These are phyloP conservation scores for Pedicia rivosa DNA, from an alignment of 2,888 invertebrate species.

Conservation along the genomic window DNA sequence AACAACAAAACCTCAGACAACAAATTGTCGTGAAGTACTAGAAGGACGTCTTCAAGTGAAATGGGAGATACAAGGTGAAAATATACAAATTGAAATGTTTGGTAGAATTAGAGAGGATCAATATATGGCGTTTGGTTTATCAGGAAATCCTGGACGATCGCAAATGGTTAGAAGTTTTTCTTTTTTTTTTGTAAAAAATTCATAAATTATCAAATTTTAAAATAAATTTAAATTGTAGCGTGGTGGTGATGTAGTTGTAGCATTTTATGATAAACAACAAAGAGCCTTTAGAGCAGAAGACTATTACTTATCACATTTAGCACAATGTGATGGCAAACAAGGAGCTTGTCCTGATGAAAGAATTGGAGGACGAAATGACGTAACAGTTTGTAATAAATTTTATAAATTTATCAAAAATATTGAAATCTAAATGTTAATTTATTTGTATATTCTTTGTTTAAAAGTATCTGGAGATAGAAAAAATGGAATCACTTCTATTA, in stretches of 20 bases:
- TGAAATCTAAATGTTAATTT: background rate
- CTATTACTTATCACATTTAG: constrained; percentile 65
- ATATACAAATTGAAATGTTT: constrained; percentile 60
- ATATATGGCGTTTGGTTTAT: constrained; percentile 78
- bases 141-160: constrained; percentile 54
- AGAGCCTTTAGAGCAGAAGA: constrained; percentile 59
- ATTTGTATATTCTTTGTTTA: constrained; percentile 3
- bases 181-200: background rate
- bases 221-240: constrained; percentile 19
- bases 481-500: constrained; percentile 65
- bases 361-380: constrained; percentile 67
- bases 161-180: constrained; percentile 40
- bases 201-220: background rate
- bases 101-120: constrained; percentile 67
- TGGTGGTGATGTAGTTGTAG: constrained; percentile 72
- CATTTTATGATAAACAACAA: constrained; percentile 45
- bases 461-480: constrained; percentile 55
- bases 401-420: background rate
- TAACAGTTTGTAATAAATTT: constrained; percentile 35
- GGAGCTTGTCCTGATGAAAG: constrained; percentile 78
- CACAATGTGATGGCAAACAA: constrained; percentile 65
- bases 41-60: constrained; percentile 71
- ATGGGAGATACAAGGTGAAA: constrained; percentile 66
- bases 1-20: constrained; percentile 46
- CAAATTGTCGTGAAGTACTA: constrained; percentile 73